Percentiles rank a stretch among this genome's conserved stretches.
phyloP scores from a whole-genome alignment of 2,797 vertebrate genomes.

The Alfaro cultratus region DNA sequence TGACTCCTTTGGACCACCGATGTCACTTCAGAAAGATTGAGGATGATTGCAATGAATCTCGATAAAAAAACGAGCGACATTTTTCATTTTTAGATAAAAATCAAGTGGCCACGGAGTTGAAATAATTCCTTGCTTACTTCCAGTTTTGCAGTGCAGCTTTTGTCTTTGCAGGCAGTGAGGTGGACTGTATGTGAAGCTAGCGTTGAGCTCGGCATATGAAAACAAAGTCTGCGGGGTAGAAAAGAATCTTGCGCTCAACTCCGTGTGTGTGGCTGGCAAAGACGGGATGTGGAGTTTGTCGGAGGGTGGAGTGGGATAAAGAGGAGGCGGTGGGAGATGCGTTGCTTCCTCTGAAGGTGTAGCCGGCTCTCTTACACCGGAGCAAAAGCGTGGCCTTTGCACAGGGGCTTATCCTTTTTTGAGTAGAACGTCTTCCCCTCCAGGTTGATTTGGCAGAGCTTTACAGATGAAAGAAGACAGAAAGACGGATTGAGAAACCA shows the following conservation, averaged over 20 bases:
- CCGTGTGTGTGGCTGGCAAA: slow-evolving; percentile 48
- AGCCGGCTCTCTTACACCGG: slow-evolving; percentile 84
- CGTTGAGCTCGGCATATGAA: slow-evolving; percentile 36
- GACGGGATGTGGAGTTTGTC: slow-evolving; percentile 37
- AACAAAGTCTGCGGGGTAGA: slow-evolving; percentile 42
- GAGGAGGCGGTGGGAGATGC: slow-evolving; percentile 41
- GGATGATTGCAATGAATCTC: slow-evolving; percentile 13
- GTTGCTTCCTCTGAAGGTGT: slow-evolving; percentile 57
- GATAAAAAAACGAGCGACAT: neutral
- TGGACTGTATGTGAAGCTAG: slow-evolving; percentile 29
- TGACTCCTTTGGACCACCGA: slow-evolving; percentile 33
- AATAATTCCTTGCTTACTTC: slow-evolving; percentile 51
- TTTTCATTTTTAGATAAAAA: slow-evolving; percentile 9
- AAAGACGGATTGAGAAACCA: slow-evolving; percentile 49
- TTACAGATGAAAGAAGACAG: slow-evolving; percentile 67
- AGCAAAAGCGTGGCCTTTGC: slow-evolving; percentile 98
- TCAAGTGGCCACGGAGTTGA: slow-evolving; percentile 5
- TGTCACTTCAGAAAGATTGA: slow-evolving; percentile 37
- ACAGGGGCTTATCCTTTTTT: slow-evolving; percentile 99
- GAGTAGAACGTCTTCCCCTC: slow-evolving; percentile 99
- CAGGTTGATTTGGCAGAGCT: slow-evolving; percentile 99
- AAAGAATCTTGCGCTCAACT: slow-evolving; percentile 32
- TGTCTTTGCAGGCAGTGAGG: slow-evolving; percentile 38
- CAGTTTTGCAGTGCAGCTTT: slow-evolving; percentile 57
- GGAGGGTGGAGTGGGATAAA: slow-evolving; percentile 30